These are phyloP conservation scores for Scalopus aquaticus DNA, from an alignment of 2,113 vertebrate species.

Conservation along the genomic window DNA sequence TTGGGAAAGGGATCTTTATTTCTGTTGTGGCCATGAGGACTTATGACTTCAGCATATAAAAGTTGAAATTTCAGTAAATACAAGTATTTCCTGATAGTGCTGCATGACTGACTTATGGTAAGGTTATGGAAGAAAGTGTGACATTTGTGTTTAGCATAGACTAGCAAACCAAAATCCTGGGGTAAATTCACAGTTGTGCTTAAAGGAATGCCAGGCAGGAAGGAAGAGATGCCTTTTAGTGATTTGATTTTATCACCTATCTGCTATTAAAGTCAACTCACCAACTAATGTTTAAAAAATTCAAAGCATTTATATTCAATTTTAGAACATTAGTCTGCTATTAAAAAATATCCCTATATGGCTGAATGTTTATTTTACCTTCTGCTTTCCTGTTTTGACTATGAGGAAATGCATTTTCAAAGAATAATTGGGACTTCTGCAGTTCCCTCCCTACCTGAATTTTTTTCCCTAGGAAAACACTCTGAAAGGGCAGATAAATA, in stretches of 20 bases:
- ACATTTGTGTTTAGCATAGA: neutral
- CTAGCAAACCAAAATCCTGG: neutral
- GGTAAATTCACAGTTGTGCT: neutral
- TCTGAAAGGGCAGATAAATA: slow-evolving; percentile 38
- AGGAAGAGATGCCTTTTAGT: neutral
- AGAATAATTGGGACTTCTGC: slow-evolving; percentile 51
- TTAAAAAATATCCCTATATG: neutral
- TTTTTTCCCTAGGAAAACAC: slow-evolving; percentile 22
- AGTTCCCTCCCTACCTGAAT: slow-evolving; percentile 7
- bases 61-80: neutral
- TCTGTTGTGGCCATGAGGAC: neutral
- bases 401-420: slow-evolving; percentile 53
- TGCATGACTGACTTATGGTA: neutral
- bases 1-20: neutral
- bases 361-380: slow-evolving; percentile 50
- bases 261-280: slow-evolving; percentile 4
- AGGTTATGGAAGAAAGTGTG: neutral
- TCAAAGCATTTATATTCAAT: slow-evolving; percentile 45
- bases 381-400: slow-evolving; percentile 54
- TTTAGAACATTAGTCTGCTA: slow-evolving; percentile 24
- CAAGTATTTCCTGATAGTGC: neutral
- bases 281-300: slow-evolving; percentile 28
- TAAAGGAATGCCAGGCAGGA: neutral
- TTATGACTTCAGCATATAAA: neutral
- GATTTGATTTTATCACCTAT: slow-evolving; percentile 30